Conservation (phyloP, 2,888 invertebrate genomes). For the Hermaeophaga mercurialis region DNA sequence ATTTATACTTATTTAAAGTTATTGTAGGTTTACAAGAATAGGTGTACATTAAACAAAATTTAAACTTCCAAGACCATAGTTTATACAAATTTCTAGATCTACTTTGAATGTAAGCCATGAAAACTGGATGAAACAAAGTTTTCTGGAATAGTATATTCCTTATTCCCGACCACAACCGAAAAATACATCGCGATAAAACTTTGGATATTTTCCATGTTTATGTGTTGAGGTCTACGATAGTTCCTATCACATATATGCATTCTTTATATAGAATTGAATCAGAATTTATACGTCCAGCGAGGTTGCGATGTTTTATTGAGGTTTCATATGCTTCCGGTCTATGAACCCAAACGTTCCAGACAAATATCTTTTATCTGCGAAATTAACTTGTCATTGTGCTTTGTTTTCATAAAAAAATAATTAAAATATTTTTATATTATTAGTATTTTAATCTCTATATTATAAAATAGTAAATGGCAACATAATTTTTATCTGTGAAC, state of each 20-base stretch:
- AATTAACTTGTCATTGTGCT: no score
- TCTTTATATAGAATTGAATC: constrained; percentile 9
- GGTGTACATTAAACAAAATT: constrained; percentile 2
- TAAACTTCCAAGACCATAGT: background rate
- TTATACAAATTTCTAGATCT: constrained; percentile 1
- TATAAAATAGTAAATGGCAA: no score
- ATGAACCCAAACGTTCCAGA: background rate
- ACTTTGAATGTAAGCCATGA: background rate
- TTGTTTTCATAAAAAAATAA: no score
- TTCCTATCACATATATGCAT: constrained; percentile 4
- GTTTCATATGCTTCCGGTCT: background rate
- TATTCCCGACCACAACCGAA: constrained; percentile 9
- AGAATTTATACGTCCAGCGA: background rate
- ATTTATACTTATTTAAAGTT: no score
- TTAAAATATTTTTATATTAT: no score
- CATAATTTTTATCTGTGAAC: no score
- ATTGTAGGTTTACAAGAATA: background rate
- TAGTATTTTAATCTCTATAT: no score
- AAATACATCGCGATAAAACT: constrained; percentile 7
- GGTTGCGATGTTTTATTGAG: background rate
- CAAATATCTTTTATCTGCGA: background rate
- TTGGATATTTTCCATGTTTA: constrained; percentile 7
- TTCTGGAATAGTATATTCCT: constrained; percentile 1
- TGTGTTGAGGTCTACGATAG: background rate
- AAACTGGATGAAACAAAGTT: constrained; percentile 2